Conservation (phyloP, 2,113 vertebrate species). For the Thalassoma bifasciatum region DNA sequence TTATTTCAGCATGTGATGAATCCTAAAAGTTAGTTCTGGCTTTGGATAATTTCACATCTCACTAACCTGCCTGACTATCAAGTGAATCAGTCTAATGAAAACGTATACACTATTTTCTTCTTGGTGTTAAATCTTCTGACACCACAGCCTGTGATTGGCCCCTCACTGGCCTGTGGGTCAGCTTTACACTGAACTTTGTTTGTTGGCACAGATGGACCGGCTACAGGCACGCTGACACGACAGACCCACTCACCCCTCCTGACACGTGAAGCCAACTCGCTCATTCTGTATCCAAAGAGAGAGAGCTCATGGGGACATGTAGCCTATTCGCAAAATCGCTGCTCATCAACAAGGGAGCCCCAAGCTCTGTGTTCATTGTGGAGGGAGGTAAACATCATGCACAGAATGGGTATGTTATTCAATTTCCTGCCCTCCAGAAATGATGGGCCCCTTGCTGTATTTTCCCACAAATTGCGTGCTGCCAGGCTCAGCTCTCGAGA, state of each 20-base stretch:
- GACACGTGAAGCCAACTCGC: constrained; percentile 64
- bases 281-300: constrained; percentile 32
- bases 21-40: constrained; percentile 9
- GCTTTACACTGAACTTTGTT: constrained; percentile 51
- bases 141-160: constrained; percentile 15
- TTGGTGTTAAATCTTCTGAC: constrained; percentile 7
- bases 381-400: constrained; percentile 34
- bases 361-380: constrained; percentile 48
- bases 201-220: constrained; percentile 44
- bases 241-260: constrained; percentile 52
- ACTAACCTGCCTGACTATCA: background rate
- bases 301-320: constrained; percentile 59
- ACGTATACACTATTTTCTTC: background rate
- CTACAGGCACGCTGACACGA: constrained; percentile 44
- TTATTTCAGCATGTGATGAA: background rate
- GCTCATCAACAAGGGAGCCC: constrained; percentile 41
- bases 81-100: background rate
- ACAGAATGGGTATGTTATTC: constrained; percentile 30
- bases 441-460: constrained; percentile 2
- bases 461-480: background rate
- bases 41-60: constrained; percentile 9
- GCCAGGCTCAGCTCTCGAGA: background rate
- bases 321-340: constrained; percentile 25
- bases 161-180: constrained; percentile 30
- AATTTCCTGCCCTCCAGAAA: constrained; percentile 10